Evolutionary conservation across 2,797 vertebrate species (phyloP).

Genomic region (Sparus aurata): DNA sequence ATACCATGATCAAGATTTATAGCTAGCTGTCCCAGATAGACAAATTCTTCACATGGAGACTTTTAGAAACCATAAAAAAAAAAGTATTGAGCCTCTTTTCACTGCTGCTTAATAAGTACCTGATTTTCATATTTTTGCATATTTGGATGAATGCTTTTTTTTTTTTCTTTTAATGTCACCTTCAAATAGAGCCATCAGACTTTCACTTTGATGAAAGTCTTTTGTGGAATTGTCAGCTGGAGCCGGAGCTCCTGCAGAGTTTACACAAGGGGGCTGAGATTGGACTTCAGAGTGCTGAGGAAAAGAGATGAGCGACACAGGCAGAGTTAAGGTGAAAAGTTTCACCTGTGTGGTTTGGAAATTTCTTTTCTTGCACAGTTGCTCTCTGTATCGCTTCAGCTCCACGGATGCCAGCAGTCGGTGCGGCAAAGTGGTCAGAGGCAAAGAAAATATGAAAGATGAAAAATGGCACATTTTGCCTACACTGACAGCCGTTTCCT

Average conservation of each 20-base stretch:
- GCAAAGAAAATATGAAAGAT: not conserved
- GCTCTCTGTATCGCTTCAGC: constrained; percentile 18
- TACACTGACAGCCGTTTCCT: constrained; percentile 35
- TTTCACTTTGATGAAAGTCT: constrained; percentile 62
- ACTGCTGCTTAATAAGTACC: constrained; percentile 17
- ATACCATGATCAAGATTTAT: constrained; percentile 21
- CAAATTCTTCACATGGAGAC: constrained; percentile 9
- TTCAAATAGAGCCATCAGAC: constrained; percentile 63
- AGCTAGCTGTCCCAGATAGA: constrained; percentile 5
- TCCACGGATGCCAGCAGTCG: constrained; percentile 7
- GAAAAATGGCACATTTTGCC: constrained; percentile 1
- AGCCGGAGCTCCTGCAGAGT: constrained; percentile 66
- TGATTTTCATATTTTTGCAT: constrained; percentile 59
- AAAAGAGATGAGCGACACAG: constrained; percentile 43
- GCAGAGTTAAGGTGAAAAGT: constrained; percentile 35
- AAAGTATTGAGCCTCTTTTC: not conserved
- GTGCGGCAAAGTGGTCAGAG: constrained; percentile 32
- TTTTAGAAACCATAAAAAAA: not conserved
- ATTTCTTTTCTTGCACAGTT: constrained; percentile 7
- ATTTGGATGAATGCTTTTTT: constrained; percentile 12
- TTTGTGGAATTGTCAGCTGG: constrained; percentile 52
- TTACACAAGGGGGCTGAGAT: constrained; percentile 59
- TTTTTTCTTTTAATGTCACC: constrained; percentile 55
- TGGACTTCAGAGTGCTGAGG: constrained; percentile 52
- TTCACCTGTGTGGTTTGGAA: constrained; percentile 48